Conservation (phyloP, 2,888 invertebrate genomes). For the Pyrocoelia pectoralis region DNA sequence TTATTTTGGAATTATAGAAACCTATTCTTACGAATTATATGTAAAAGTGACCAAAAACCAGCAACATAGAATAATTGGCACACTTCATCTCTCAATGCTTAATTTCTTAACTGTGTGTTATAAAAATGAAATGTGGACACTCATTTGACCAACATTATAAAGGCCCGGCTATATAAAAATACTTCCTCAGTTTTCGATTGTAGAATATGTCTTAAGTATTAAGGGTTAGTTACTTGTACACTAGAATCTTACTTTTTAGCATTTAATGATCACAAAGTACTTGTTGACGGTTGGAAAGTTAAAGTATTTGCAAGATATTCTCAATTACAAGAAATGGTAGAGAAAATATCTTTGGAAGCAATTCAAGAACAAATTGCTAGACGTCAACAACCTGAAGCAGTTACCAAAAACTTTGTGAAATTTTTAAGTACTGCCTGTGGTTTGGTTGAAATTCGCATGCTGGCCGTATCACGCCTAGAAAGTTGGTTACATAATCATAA, state of each 20-base stretch:
- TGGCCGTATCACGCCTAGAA: conserved; percentile 84
- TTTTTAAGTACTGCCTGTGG: conserved; percentile 87
- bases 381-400: conserved; percentile 85
- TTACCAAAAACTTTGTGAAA: conserved; percentile 88
- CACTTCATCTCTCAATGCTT: too few relatives aligned
- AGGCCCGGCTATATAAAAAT: too few relatives aligned
- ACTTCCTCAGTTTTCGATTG: too few relatives aligned
- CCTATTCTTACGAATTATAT: too few relatives aligned
- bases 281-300: conserved; percentile 60
- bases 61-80: too few relatives aligned
- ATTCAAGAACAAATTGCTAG: conserved; percentile 88
- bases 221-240: too few relatives aligned
- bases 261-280: conserved; percentile 57
- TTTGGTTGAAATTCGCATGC: conserved; percentile 82
- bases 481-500: conserved; percentile 97
- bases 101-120: too few relatives aligned
- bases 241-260: conserved; percentile 48
- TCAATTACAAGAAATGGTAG: conserved; percentile 72
- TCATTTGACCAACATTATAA: too few relatives aligned
- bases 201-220: too few relatives aligned
- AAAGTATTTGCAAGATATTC: conserved; percentile 67
- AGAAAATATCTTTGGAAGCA: conserved; percentile 83
- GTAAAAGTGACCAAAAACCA: too few relatives aligned
- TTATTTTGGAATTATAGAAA: too few relatives aligned
- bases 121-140: too few relatives aligned